Conservation (phyloP, 2,113 vertebrate species). For the Candoia aspera region DNA sequence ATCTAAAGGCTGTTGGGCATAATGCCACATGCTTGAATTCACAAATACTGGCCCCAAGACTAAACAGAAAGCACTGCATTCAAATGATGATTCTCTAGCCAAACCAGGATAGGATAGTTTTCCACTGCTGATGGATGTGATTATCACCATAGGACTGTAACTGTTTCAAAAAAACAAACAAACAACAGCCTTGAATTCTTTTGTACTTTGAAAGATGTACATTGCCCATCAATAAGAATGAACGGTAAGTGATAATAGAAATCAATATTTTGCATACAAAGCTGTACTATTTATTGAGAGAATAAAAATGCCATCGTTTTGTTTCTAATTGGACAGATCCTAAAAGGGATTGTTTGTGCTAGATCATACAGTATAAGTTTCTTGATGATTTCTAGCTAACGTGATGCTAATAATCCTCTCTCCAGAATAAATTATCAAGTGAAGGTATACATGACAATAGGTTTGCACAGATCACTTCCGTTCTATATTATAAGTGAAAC, state of each 20-base stretch:
- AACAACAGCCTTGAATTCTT: neutral
- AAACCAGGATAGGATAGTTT: constrained; percentile 8
- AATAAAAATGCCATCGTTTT: constrained; percentile 30
- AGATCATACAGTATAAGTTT: constrained; percentile 44
- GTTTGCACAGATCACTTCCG: constrained; percentile 55
- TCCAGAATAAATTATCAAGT: constrained; percentile 46
- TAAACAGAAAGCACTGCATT: constrained; percentile 24
- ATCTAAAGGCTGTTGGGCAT: constrained; percentile 49
- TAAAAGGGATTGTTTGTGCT: constrained; percentile 43
- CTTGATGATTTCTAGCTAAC: constrained; percentile 47
- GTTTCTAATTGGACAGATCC: constrained; percentile 35
- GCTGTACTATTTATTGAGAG: constrained; percentile 52
- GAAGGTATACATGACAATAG: constrained; percentile 54
- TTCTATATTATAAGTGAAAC: constrained; percentile 63
- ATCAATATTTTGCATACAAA: neutral
- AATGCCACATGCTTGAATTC: constrained; percentile 34
- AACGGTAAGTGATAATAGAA: constrained; percentile 20
- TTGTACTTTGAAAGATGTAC: neutral
- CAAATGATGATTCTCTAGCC: constrained; percentile 38
- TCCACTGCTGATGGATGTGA: constrained; percentile 33
- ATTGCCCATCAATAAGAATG: constrained; percentile 23
- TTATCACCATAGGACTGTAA: constrained; percentile 43
- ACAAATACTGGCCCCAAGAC: constrained; percentile 48
- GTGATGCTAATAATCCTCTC: constrained; percentile 59
- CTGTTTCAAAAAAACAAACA: constrained; percentile 12